Base-by-base conservation (phyloP, 2,113 vertebrate genomes). In the Sphaerodactylus townsendi region DNA sequence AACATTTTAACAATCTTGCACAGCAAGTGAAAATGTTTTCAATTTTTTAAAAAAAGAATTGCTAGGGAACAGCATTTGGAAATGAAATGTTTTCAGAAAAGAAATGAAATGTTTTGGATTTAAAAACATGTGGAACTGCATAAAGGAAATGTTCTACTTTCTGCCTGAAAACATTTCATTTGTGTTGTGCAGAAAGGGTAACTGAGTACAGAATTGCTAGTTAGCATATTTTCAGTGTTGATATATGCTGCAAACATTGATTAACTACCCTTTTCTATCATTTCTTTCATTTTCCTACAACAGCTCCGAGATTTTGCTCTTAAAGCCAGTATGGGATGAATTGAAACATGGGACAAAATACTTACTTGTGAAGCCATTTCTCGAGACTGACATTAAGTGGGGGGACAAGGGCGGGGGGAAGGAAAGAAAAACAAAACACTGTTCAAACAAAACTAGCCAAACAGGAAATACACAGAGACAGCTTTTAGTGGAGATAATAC, bases 311-410 rank as follows among this genome's bases (percentile, higher is more conserved):
- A 85, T 88, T 50, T 46, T n/a, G 0, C 41, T 17, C 66, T 10
- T 48, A 65, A 2, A 0, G 75, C 66, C 28, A 87, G 72, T 37
- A 81, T 10, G 85, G 85, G 79, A 41, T 83, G 74, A 82, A 86
- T 46, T 41, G 74, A 91, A 81, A 93, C 91, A 91, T 85, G 66
- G 66, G 90, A 77, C 48, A 79, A 79, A 62, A 73, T 94, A 97
- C 96, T 96, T 95, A 96, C 95, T 94, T 96, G 95, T 72, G 95
- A 96, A 92, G 95, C 88, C 88, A 86, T 95, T 94, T 96, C 94
- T 95, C 77, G 89, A 90, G 94, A 96, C 96, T 96, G 93, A 96
- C 89, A 93, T 83, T 91, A 89, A 82, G 62, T 10, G 68, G 86
- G 80, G 17, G 37, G 10, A 28, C 69, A 25, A 9, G 28, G 66